Conservation (phyloP, 37 sponge, comb jelly and placozoan species). For the Haliclona indistincta region DNA sequence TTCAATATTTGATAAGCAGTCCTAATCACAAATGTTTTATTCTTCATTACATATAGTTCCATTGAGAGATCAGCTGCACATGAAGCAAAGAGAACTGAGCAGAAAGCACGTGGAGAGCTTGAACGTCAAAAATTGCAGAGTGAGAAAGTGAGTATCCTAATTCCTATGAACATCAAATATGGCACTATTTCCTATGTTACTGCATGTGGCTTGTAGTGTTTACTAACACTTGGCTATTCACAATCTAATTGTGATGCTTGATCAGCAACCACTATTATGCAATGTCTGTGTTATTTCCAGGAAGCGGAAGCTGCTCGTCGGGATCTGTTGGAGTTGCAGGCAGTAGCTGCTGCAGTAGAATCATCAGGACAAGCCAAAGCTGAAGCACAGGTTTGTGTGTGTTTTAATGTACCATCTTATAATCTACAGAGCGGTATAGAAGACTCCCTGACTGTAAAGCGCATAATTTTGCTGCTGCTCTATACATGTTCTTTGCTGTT, state of each 20-base stretch:
- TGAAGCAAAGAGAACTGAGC: slow-evolving; percentile 89
- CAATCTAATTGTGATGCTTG: background rate
- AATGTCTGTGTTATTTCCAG: slow-evolving; percentile 21
- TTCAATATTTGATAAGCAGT: background rate
- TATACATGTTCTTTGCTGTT: too few species aligned
- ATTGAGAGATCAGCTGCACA: slow-evolving; percentile 84
- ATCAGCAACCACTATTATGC: background rate
- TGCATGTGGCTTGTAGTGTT: too few species aligned
- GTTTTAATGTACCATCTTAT: too few species aligned
- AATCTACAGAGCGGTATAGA: background rate
- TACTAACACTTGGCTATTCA: too few species aligned
- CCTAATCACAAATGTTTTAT: background rate
- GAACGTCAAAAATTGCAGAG: slow-evolving; percentile 90
- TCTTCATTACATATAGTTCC: slow-evolving; percentile 31
- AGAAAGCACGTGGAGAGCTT: slow-evolving; percentile 82
- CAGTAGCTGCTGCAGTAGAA: slow-evolving; percentile 91
- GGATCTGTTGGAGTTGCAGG: slow-evolving; percentile 81
- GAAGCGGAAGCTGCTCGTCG: slow-evolving; percentile 78
- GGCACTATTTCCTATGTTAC: too few species aligned
- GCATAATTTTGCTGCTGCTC: background rate
- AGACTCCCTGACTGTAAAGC: background rate
- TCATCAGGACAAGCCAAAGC: slow-evolving; percentile 92
- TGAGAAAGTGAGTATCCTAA: slow-evolving; percentile 77
- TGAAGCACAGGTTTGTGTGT: slow-evolving; percentile 67
- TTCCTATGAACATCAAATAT: too few species aligned